Base-by-base conservation (phyloP, 2,113 vertebrate genomes). In the Sula dactylatra region DNA sequence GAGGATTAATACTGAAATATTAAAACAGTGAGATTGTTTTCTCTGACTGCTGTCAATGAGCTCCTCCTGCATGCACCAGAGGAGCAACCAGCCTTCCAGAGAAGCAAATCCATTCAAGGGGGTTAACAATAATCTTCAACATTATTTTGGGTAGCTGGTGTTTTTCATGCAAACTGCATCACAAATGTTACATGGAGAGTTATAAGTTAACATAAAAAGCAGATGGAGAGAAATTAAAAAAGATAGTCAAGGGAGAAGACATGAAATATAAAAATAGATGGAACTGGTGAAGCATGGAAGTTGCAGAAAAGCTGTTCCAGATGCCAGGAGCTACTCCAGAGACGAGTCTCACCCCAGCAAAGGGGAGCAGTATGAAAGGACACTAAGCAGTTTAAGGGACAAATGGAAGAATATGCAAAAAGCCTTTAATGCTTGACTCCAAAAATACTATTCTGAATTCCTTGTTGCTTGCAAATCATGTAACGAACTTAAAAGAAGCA, bases 191-290 rank as follows among this genome's bases (percentile, higher is more conserved):
- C 10, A 52, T 19, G 71, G 82, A 97, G 94, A 97, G 94, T 90
- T 96, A 91, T 96, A 96, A 97, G 94, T 94, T 96, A 94, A 97
- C 95, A 97, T 90, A 88, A 96, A 97, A 97, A 97, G 94, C 97
- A 97, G 96, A 97, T 97, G 97, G 95, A 96, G 95, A 97, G 96
- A 97, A 97, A 97, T 97, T 97, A 96, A 94, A 97, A 78, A 89
- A 86, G 87, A 95, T 82, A 97, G 95, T 97, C 97, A 96, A 93
- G 96, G 96, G 95, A 97, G 87, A 93, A 88, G 89, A 70, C 93
- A 95, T 82, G 93, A 96, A 96, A 93, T 95, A 95, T 96, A 97
- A 97, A 97, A 97, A 97, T 97, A 97, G 96, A 97, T 97, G 95
- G 94, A 93, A 70, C 89, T 97, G 96, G 93, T 97, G 97, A 95